Percentiles rank a stretch among this genome's conserved stretches.
phyloP scores from a whole-genome alignment of 2,888 invertebrate genomes.

The Drosophila quinaria region DNA sequence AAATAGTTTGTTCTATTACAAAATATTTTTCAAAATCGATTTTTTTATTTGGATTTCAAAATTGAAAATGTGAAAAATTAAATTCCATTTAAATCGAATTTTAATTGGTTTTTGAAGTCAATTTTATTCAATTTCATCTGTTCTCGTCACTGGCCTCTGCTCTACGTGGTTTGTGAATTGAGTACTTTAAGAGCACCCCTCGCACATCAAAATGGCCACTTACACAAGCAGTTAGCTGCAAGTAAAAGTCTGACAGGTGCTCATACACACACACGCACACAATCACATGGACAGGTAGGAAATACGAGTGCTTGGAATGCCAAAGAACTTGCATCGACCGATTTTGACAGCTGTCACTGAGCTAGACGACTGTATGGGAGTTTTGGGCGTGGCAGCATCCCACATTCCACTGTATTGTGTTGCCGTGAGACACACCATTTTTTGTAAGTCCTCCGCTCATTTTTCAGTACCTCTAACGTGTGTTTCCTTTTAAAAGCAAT shows the following conservation, averaged over 20 bases:
- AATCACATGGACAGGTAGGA: constrained; percentile 29
- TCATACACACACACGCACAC: constrained; percentile 1
- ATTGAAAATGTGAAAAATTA: too few relatives aligned
- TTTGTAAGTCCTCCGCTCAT: constrained; percentile 40
- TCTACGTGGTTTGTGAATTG: not conserved
- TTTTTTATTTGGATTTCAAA: too few relatives aligned
- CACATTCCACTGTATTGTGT: constrained; percentile 12
- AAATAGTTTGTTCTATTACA: too few relatives aligned
- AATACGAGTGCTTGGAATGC: constrained; percentile 50
- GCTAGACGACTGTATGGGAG: constrained; percentile 48
- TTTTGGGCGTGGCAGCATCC: not conserved
- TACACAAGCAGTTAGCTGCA: constrained; percentile 66
- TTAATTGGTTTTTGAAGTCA: not conserved
- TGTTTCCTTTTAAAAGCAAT: constrained; percentile 22
- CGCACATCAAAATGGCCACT: constrained; percentile 50
- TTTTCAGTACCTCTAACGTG: constrained; percentile 9
- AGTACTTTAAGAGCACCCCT: constrained; percentile 14
- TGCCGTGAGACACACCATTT: constrained; percentile 54
- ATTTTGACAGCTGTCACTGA: constrained; percentile 78
- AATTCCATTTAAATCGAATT: not conserved
- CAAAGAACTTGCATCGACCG: constrained; percentile 64
- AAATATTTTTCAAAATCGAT: too few relatives aligned
- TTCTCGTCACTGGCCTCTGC: not conserved
- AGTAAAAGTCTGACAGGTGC: constrained; percentile 28
- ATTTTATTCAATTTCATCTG: not conserved